Evolutionary conservation across 2,888 invertebrate genomes (phyloP).

Genomic region (Caenorhabditis becei): DNA sequence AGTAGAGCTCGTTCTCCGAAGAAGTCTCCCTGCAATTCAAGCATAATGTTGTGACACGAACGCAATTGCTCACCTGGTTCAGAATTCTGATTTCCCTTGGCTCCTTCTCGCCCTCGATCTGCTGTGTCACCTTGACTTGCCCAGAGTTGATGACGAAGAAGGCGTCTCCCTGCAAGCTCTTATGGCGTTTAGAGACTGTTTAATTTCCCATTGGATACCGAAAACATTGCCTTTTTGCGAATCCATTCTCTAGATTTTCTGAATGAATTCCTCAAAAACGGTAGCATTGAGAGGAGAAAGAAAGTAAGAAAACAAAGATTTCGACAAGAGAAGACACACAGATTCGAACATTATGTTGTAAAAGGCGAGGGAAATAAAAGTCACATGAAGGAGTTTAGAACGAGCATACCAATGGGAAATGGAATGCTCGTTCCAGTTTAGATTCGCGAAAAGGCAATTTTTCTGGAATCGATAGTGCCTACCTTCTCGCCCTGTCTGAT

Average conservation of each 20-base stretch:
- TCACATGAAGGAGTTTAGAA: constrained; percentile 12
- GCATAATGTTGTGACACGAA: background rate
- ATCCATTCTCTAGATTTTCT: constrained; percentile 8
- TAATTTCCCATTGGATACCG: background rate
- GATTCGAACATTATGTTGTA: constrained; percentile 15
- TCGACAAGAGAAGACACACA: background rate
- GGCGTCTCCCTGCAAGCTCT: constrained; percentile 86
- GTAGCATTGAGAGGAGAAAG: background rate
- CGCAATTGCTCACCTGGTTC: constrained; percentile 75
- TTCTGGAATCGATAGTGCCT: no score
- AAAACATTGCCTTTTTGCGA: constrained; percentile 13
- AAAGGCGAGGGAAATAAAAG: background rate
- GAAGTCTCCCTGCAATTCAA: constrained; percentile 86
- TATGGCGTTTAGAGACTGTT: background rate
- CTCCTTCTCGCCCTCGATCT: constrained; percentile 82
- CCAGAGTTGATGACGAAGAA: constrained; percentile 91
- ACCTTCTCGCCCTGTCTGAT: constrained; percentile 86
- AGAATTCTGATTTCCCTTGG: constrained; percentile 87
- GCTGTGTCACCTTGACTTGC: constrained; percentile 83
- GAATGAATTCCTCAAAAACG: constrained; percentile 4
- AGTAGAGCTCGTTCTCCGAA: constrained; percentile 93
- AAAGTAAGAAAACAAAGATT: constrained; percentile 7
- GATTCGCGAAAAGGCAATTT: background rate
- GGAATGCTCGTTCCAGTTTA: background rate
- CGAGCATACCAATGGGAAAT: background rate